Evolutionary conservation across 35 echinoderm and acorn worm genomes (phyloP), one percentile per base, ranked within the genome.

Genomic region (Strongylocentrotus purpuratus): DNA sequence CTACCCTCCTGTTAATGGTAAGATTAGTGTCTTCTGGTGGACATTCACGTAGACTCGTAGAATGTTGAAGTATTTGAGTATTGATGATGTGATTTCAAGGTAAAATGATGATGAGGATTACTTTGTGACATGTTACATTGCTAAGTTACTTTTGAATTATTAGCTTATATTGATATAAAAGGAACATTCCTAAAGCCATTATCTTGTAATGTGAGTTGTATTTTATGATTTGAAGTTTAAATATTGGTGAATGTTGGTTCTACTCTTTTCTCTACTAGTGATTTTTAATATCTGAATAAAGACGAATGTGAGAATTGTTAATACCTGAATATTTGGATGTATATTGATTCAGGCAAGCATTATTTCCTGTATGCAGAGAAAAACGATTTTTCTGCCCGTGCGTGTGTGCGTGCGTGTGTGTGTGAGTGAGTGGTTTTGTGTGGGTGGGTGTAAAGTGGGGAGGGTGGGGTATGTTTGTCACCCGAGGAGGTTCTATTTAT

Each of bases 41-140:
- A 22, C 6, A 78, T 22, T 78, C 25, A 8, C 5, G 15, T 28
- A n/a, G 20, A 28, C 28, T 4, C 25, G 25, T 78, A 78, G 3
- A 78, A 78, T 7, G 5, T 8, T 78, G 22, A 28, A 78, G 65
- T 78, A 22, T 0, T 78, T 78, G 65, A 78, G 65, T 78, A 78
- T 22, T 78, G 20, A 78, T 78, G 65, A 78, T 78, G 65, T 78
- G 65, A 78, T 78, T 78, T 78, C 65, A 78, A 78, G 65, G 65
- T 78, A 78, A 22, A 28, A n/a, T 78, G 22, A 78, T 78, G 65
- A 78, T 8, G 25, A 78, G 65, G n/a, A 78, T 78, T 78, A 78
- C 65, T 78, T 78, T 59, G 5, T 59, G 52, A 59, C 52, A 59
- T 59, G 17, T 59, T 78, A 78, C 28, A 78, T 78, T n/a, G 7